A percentile compares a stretch with the other conserved stretches of the same genome.
Evolutionary conservation across 2,888 invertebrate species (phyloP).

Genomic region (Tipula helvola): DNA sequence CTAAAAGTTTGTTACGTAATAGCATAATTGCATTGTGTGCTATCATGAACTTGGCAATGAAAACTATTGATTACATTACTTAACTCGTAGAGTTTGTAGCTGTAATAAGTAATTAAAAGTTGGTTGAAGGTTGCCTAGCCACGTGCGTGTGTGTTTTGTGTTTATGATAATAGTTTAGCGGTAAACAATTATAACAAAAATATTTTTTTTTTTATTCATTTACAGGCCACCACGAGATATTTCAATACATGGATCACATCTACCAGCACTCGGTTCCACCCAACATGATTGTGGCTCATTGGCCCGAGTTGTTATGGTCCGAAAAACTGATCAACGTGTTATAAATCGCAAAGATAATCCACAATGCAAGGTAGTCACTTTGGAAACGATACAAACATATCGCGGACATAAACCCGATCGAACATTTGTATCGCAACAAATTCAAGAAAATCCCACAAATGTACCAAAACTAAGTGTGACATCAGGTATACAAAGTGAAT

Average conservation of each 20-base stretch:
- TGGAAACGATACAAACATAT: conserved; percentile 53
- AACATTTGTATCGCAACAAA: conserved; percentile 47
- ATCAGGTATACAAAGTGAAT: neutral
- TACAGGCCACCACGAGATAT: conserved; percentile 22
- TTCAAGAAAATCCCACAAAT: conserved; percentile 33
- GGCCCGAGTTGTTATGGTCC: conserved; percentile 52
- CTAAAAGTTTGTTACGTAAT: neutral
- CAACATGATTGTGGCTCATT: conserved; percentile 36
- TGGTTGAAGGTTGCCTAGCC: neutral
- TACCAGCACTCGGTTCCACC: conserved; percentile 22
- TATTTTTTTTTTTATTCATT: conserved; percentile 13
- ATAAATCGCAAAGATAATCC: conserved; percentile 48
- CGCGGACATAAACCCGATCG: conserved; percentile 48
- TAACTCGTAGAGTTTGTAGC: neutral
- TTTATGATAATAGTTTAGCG: neutral
- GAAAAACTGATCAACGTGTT: conserved; percentile 53
- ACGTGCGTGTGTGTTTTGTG: neutral
- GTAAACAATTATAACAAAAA: neutral
- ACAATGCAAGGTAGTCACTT: conserved; percentile 48
- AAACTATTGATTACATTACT: neutral
- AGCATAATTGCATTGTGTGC: neutral
- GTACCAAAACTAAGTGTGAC: neutral
- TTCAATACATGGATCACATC: conserved; percentile 22
- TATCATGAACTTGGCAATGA: neutral
- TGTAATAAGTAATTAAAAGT: neutral